These are phyloP conservation scores for Drosophila hawaiiensis DNA, from an alignment of 2,888 invertebrate genomes.

Conservation along the genomic window DNA sequence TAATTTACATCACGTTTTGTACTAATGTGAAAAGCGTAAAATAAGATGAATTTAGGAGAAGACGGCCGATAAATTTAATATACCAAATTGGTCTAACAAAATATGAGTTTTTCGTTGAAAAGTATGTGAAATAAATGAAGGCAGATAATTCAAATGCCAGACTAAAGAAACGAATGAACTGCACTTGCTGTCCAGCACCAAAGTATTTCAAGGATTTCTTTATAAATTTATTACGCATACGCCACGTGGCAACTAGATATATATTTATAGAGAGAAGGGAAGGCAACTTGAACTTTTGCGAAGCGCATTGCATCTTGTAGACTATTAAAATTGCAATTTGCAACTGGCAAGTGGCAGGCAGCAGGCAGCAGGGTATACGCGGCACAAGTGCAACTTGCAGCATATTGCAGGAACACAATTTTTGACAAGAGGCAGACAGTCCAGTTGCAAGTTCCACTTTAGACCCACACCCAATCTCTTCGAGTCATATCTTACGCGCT, in stretches of 20 bases:
- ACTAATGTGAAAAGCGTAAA: neutral
- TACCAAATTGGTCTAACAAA: neutral
- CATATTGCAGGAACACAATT: constrained; percentile 53
- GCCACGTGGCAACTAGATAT: constrained; percentile 25
- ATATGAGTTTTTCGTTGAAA: neutral
- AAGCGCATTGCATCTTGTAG: constrained; percentile 39
- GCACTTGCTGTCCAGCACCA: constrained; percentile 19
- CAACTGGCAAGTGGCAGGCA: constrained; percentile 14
- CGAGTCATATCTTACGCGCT: constrained; percentile 58
- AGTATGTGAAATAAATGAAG: neutral
- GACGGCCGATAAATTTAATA: neutral
- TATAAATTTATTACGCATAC: constrained; percentile 52
- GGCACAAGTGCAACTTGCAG: constrained; percentile 33
- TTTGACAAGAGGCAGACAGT: constrained; percentile 63
- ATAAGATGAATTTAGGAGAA: neutral
- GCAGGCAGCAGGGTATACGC: constrained; percentile 17
- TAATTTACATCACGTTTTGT: neutral
- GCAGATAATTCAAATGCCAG: constrained; percentile 21
- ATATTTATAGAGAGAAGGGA: neutral
- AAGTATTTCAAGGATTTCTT: constrained; percentile 15
- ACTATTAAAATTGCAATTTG: constrained; percentile 60
- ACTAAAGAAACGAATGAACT: constrained; percentile 4
- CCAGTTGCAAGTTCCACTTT: neutral
- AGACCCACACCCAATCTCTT: constrained; percentile 26
- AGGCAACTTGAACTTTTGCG: constrained; percentile 37